Base-by-base conservation (phyloP, 2,888 invertebrate species). In the Dexiosoma caninum region DNA sequence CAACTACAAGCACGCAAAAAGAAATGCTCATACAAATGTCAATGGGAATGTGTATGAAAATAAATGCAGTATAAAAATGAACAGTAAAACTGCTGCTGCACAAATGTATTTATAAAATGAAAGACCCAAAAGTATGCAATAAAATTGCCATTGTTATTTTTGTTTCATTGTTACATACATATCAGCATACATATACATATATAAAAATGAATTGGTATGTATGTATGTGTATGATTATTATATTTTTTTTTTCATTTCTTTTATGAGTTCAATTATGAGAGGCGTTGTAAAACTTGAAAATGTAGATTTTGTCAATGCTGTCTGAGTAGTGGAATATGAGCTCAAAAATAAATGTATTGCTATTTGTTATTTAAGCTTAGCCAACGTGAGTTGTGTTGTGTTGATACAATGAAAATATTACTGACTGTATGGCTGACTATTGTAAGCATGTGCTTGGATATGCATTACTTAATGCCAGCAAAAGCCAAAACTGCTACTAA, bases 81-180 rank as follows among this genome's bases (percentile, higher is more conserved):
- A n/a, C n/a, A n/a, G 19, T 60, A 16, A 42, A 37, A 37, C 30
- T 37, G 53, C 49, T 27, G 27, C n/a, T n/a, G n/a, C n/a, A 53
- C 46, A 16, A 2, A 64, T 66, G 16, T 64, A 60, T n/a, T 9
- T 16, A 12, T 27, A 2, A 23, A 46, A 60, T 55, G 62, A 80
- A 46, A 78, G 60, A 70, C 64, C 78, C 64, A 78, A 85, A 72
- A 85, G 86, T 84, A 86, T 86, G 86, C 86, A 86, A 84, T 85
- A 76, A 83, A 86, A 86, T 86, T 86, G 85, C 6, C 27, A 5
- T 27, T 27, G 6, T 27, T 27, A n/a, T 84, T 85, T 86, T 87
- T 84, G 85, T 86, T 84, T 85, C 85, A 85, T 84, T 83, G 32
- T 30, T 49, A 42, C 37, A 9, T n/a, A 46, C 21, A 72, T 5